phyloP scores from a whole-genome alignment of 2,113 vertebrate genomes.

The Micromys minutus region DNA sequence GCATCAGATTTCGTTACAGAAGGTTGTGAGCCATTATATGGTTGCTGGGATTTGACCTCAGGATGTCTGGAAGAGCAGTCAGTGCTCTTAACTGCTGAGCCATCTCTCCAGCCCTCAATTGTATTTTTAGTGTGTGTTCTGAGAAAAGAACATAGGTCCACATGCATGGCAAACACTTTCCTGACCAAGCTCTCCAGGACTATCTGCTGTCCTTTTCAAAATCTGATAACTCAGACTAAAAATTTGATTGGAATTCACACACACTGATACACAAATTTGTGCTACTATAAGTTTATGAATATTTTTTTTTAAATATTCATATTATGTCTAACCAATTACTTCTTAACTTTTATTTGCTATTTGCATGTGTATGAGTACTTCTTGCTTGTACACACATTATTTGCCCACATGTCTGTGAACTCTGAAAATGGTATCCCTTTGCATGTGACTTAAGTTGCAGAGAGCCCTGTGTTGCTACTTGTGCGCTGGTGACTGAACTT shows the following conservation, averaged over 20 bases:
- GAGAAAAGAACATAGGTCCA: too few relatives aligned
- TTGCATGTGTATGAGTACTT: not conserved
- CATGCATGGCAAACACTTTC: too few relatives aligned
- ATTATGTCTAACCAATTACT: not conserved
- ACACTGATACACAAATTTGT: not conserved
- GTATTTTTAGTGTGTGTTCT: not conserved
- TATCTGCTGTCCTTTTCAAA: not conserved
- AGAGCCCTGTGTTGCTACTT: not conserved
- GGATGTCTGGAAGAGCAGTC: too few relatives aligned
- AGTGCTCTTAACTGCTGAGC: too few relatives aligned
- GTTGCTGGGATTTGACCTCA: too few relatives aligned
- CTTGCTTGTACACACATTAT: not conserved
- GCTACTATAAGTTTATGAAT: not conserved
- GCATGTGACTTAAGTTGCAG: not conserved
- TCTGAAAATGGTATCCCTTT: not conserved
- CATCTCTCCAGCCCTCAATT: too few relatives aligned
- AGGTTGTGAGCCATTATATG: too few relatives aligned
- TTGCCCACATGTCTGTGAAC: not conserved
- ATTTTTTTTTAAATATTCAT: not conserved
- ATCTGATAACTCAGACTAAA: not conserved
- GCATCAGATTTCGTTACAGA: too few relatives aligned
- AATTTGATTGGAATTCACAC: not conserved
- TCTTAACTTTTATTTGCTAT: not conserved
- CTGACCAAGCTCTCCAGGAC: not conserved
- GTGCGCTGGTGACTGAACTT: not conserved